These are phyloP conservation scores for Ctenochaetus hawaiiensis DNA, from an alignment of 2,797 vertebrate species.

Conservation along the genomic window DNA sequence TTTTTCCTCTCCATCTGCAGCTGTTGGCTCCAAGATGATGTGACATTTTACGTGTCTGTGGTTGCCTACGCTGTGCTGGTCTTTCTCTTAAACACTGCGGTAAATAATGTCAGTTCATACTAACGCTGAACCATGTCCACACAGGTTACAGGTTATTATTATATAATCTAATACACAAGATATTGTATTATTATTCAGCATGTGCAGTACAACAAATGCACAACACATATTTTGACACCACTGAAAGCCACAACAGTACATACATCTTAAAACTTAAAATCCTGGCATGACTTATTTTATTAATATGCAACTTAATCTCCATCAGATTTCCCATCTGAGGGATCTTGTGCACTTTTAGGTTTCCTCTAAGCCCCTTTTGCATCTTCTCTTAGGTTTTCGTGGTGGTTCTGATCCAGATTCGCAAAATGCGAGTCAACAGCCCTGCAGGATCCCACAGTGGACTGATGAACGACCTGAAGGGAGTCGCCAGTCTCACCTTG, in stretches of 20 bases:
- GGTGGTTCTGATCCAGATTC: constrained; percentile 90
- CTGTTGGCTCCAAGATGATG: constrained; percentile 90
- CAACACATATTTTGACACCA: background rate
- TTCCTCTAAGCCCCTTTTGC: background rate
- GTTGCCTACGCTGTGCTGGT: constrained; percentile 88
- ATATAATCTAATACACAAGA: too few relatives aligned
- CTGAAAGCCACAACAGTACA: background rate
- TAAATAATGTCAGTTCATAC: constrained; percentile 43
- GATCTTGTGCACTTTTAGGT: background rate
- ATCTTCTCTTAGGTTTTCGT: constrained; percentile 83
- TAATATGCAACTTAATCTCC: background rate
- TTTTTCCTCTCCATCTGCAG: constrained; percentile 70
- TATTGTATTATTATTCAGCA: too few relatives aligned
- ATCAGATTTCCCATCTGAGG: background rate
- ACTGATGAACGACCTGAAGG: constrained; percentile 88
- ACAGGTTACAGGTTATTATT: background rate
- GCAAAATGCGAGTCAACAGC: constrained; percentile 83
- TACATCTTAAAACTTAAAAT: background rate
- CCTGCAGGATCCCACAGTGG: constrained; percentile 75
- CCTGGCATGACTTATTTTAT: background rate
- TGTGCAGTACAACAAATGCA: background rate
- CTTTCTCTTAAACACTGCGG: constrained; percentile 87
- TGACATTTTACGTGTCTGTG: constrained; percentile 89
- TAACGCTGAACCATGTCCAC: background rate
- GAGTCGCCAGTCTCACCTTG: constrained; percentile 88